These are phyloP conservation scores for Apocrypta bakeri DNA, from an alignment of 1,140 invertebrate genomes.

Conservation along the genomic window DNA sequence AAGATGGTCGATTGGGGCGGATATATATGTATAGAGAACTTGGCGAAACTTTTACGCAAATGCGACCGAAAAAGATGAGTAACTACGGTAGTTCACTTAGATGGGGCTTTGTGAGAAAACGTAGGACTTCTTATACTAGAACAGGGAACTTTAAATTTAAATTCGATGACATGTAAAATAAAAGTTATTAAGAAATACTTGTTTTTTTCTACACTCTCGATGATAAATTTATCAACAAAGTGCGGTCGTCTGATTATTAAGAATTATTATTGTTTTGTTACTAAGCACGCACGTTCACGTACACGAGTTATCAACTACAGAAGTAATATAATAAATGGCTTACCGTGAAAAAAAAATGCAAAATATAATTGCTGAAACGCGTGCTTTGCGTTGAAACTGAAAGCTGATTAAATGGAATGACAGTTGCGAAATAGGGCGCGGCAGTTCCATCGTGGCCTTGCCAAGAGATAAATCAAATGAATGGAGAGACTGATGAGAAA, in stretches of 20 bases:
- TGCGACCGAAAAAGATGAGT: neutral
- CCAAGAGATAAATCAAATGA: slow-evolving; percentile 32
- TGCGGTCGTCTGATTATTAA: too few species aligned
- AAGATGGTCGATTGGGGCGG: neutral
- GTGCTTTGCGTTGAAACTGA: neutral
- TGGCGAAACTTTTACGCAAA: neutral
- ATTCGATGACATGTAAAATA: too few species aligned
- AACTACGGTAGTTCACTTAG: neutral
- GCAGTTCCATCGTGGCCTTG: slow-evolving; percentile 22
- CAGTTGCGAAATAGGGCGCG: slow-evolving; percentile 35
- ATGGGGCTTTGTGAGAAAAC: neutral
- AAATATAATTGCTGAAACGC: slow-evolving; percentile 12
- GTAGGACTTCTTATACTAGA: neutral
- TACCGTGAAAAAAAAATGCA: too few species aligned
- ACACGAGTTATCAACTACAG: neutral
- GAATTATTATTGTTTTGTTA: too few species aligned
- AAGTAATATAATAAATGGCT: too few species aligned
- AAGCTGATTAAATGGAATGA: slow-evolving; percentile 38
- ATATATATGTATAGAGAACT: neutral
- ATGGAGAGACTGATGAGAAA: slow-evolving; percentile 38
- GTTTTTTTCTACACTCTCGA: too few species aligned
- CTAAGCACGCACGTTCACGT: neutral
- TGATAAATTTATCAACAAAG: too few species aligned
- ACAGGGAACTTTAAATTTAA: neutral
- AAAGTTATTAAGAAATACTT: too few species aligned